phyloP scores from a whole-genome alignment of 2,797 vertebrate species.

The Mergus octosetaceus region DNA sequence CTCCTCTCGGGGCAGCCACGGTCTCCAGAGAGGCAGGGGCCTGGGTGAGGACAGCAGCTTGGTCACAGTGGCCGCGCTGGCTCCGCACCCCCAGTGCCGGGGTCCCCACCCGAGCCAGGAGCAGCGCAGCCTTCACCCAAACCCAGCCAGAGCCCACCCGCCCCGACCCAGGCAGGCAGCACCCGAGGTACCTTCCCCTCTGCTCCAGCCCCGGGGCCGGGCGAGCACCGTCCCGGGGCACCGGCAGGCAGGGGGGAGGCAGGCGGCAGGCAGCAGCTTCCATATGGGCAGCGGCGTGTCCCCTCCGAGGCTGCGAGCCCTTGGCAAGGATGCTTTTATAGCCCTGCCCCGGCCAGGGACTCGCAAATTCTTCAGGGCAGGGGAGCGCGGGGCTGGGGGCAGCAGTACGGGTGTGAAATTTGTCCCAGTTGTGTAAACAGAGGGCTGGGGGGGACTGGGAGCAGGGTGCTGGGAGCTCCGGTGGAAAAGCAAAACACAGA shows the following conservation, averaged over 20 bases:
- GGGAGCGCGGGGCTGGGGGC: background rate
- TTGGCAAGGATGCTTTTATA: conserved; percentile 55
- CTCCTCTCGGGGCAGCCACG: conserved; percentile 77
- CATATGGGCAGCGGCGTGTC: background rate
- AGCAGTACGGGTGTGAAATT: conserved; percentile 72
- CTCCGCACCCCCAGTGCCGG: rapidly evolving
- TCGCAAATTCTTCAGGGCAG: conserved; percentile 56
- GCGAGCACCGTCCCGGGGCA: background rate
- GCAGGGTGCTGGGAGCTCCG: conserved; percentile 52
- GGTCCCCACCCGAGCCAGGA: background rate
- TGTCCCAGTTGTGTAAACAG: conserved; percentile 83
- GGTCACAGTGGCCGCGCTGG: rapidly evolving
- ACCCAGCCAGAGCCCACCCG: rapidly evolving
- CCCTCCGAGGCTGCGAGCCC: background rate
- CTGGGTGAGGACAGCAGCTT: conserved; percentile 26
- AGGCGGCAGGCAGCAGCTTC: background rate
- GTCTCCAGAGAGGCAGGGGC: conserved; percentile 81
- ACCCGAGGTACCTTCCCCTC: conserved; percentile 28
- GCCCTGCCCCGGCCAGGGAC: background rate
- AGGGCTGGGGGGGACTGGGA: conserved; percentile 63
- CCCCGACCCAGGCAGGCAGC: rapidly evolving
- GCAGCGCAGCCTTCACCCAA: background rate
- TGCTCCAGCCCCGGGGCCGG: background rate
- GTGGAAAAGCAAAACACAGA: conserved; percentile 82
- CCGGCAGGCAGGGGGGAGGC: background rate